A percentile compares a stretch with the other conserved stretches of the same genome.
These are phyloP conservation scores for Pseudocheirus occidentalis DNA, from an alignment of 2,797 vertebrate species.

Conservation along the genomic window DNA sequence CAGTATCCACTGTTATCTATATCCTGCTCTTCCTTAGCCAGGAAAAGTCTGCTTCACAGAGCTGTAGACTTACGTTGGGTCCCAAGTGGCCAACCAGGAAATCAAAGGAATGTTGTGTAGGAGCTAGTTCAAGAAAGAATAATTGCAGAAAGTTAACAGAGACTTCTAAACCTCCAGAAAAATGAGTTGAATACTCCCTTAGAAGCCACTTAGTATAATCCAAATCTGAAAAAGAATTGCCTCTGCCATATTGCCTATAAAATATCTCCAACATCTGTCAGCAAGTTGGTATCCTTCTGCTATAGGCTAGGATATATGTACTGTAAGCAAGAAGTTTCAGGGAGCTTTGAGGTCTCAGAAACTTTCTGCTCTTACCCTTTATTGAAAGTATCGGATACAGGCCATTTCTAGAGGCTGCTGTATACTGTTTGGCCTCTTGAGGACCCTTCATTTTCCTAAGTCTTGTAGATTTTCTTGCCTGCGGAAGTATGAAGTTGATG, in stretches of 20 bases:
- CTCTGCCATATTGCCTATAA: background rate
- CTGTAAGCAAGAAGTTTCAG: background rate
- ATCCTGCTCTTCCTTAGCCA: background rate
- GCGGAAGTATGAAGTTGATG: too few species aligned
- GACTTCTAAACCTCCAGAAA: background rate
- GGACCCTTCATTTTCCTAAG: too few species aligned
- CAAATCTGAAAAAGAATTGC: background rate
- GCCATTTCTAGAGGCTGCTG: too few species aligned
- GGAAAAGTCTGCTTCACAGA: background rate
- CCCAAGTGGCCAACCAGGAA: conserved; percentile 6
- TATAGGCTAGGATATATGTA: background rate
- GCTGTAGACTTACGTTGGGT: background rate
- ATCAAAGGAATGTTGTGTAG: conserved; percentile 35
- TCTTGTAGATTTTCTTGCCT: too few species aligned
- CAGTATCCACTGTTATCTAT: background rate
- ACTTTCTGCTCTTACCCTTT: background rate
- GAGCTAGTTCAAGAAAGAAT: conserved; percentile 12
- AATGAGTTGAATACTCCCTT: background rate
- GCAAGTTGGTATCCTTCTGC: background rate
- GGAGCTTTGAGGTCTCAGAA: background rate
- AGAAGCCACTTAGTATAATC: background rate
- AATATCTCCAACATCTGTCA: background rate
- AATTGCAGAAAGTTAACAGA: background rate
- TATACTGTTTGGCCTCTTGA: too few species aligned
- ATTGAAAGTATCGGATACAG: too few species aligned